These are phyloP conservation scores for Triops longicaudatus DNA, from an alignment of 1,140 invertebrate genomes.

Conservation along the genomic window DNA sequence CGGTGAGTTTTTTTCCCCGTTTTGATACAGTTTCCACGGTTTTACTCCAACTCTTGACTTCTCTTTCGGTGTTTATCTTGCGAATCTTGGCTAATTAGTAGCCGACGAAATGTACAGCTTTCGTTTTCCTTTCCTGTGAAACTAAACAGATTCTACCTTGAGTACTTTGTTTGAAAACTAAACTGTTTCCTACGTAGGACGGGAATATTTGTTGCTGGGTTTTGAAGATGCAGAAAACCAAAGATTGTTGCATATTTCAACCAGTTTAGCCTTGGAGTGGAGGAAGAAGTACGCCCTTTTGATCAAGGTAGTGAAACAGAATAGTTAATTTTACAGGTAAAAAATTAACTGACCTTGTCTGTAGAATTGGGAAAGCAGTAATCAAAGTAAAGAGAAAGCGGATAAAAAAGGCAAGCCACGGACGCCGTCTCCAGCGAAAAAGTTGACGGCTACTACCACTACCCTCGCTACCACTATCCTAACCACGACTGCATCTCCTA, in stretches of 20 bases:
- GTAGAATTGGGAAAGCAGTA: not conserved
- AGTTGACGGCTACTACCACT: not conserved
- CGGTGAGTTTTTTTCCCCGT: constrained; percentile 7
- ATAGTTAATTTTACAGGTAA: not conserved
- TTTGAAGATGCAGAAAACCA: constrained; percentile 24
- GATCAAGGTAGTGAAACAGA: constrained; percentile 17
- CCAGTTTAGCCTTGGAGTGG: constrained; percentile 28
- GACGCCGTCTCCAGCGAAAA: not conserved
- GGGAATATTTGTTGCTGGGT: constrained; percentile 28
- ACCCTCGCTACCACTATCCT: not conserved
- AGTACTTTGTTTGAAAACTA: not conserved
- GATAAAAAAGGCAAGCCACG: not conserved
- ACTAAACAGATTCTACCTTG: not conserved
- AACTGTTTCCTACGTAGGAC: constrained; percentile 21
- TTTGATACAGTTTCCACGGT: not conserved
- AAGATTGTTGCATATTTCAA: constrained; percentile 24
- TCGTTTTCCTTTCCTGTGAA: no score
- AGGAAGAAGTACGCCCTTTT: constrained; percentile 27
- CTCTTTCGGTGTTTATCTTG: not conserved
- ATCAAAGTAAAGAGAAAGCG: constrained; percentile 19
- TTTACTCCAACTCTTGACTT: not conserved
- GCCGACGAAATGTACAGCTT: no score
- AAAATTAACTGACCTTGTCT: not conserved
- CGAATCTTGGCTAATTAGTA: no score
- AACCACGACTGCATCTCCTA: not conserved